These are phyloP conservation scores for Aphidius gifuensis DNA, from an alignment of 1,140 invertebrate species.

Conservation along the genomic window DNA sequence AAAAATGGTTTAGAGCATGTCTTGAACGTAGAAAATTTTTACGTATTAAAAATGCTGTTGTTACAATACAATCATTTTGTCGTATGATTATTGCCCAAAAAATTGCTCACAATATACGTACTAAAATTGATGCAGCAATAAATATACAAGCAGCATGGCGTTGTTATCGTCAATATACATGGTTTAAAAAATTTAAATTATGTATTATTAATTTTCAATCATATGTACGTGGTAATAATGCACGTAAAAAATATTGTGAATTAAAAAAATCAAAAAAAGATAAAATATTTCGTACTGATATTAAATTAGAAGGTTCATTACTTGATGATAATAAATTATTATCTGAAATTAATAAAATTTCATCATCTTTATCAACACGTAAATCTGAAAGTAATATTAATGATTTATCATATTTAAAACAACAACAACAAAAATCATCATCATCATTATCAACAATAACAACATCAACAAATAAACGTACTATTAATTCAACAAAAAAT, in stretches of 20 bases:
- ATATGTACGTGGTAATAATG: slow-evolving; percentile 62
- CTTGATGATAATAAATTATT: slow-evolving; percentile 31
- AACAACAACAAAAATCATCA: slow-evolving; percentile 39
- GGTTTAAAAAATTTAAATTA: slow-evolving; percentile 64
- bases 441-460: slow-evolving; percentile 32
- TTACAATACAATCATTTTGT: slow-evolving; percentile 77
- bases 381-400: slow-evolving; percentile 42
- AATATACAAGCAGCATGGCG: slow-evolving; percentile 78
- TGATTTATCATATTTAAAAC: slow-evolving; percentile 54
- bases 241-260: slow-evolving; percentile 55
- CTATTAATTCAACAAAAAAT: slow-evolving; percentile 34
- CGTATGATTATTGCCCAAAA: slow-evolving; percentile 62
- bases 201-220: slow-evolving; percentile 71
- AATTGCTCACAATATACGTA: slow-evolving; percentile 43
- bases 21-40: slow-evolving; percentile 77
- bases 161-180: slow-evolving; percentile 62
- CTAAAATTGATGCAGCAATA: slow-evolving; percentile 62
- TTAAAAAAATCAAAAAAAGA: slow-evolving; percentile 42
- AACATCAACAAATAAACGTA: slow-evolving; percentile 52
- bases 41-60: slow-evolving; percentile 67
- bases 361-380: slow-evolving; percentile 9
- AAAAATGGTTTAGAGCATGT: slow-evolving; percentile 85
- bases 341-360: slow-evolving; percentile 35
- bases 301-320: slow-evolving; percentile 46
- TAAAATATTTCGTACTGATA: slow-evolving; percentile 20